Conservation (phyloP, 2,113 vertebrate species). For the Ptyas mucosa region DNA sequence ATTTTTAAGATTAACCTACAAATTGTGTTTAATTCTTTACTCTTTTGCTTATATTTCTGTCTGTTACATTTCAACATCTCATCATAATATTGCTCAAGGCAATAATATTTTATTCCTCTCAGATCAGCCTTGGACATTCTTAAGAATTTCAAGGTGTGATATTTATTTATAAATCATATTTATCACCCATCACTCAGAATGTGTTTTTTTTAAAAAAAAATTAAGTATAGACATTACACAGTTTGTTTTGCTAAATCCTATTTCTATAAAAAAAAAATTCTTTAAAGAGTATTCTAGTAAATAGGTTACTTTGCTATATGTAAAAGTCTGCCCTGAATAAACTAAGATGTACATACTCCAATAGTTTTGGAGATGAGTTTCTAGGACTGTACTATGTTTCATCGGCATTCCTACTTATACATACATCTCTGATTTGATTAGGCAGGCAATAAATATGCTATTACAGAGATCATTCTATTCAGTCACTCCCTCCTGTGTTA, state of each 20-base stretch:
- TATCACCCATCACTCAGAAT: background rate
- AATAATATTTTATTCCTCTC: background rate
- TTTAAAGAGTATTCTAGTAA: background rate
- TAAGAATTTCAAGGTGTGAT: background rate
- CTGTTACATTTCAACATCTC: background rate
- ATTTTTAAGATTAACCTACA: background rate
- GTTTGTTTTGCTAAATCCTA: background rate
- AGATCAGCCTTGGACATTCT: background rate
- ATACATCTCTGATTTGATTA: background rate
- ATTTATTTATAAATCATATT: background rate
- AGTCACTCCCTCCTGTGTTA: background rate
- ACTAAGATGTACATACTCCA: background rate
- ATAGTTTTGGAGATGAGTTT: background rate
- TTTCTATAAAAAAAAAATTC: background rate
- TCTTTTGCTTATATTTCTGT: background rate
- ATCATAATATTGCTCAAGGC: background rate
- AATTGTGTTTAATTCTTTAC: background rate
- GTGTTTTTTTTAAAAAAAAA: background rate
- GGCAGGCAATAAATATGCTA: background rate
- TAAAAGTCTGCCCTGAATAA: background rate
- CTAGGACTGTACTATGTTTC: background rate
- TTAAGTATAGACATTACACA: background rate
- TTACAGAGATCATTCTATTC: background rate
- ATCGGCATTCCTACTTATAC: background rate
- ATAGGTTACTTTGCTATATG: background rate